Evolutionary conservation across 2,797 vertebrate genomes (phyloP).

Genomic region (Chelonia mydas): DNA sequence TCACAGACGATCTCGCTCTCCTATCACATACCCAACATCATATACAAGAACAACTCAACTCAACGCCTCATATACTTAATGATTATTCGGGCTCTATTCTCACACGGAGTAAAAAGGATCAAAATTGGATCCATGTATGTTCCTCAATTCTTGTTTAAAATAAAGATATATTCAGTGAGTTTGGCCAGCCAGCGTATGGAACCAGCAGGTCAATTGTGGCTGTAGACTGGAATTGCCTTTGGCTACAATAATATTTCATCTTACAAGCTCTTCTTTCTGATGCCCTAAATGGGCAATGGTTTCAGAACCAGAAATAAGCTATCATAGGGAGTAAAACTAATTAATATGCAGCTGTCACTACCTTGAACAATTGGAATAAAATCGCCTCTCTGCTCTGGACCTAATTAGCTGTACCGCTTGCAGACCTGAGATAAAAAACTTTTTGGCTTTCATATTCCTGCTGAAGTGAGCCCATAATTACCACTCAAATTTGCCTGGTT

Average conservation of each 20-base stretch:
- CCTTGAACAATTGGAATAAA: no score
- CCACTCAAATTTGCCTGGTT: not conserved
- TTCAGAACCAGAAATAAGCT: not conserved
- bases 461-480: slow-evolving; percentile 1
- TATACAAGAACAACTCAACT: no score
- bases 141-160: not conserved
- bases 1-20: no score
- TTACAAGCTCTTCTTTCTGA: not conserved
- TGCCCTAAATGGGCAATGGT: not conserved
- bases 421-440: not conserved
- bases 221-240: fast-evolving
- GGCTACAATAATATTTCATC: not conserved
- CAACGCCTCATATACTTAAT: not conserved
- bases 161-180: not conserved
- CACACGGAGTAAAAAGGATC: not conserved
- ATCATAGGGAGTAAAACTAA: not conserved
- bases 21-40: no score
- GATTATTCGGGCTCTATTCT: not conserved
- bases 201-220: not conserved
- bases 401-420: not conserved
- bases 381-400: no score
- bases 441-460: slow-evolving; percentile 40
- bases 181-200: not conserved
- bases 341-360: not conserved
- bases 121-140: not conserved